Evolutionary conservation across 2,888 invertebrate genomes (phyloP).

Genomic region (Syrphus vitripennis): DNA sequence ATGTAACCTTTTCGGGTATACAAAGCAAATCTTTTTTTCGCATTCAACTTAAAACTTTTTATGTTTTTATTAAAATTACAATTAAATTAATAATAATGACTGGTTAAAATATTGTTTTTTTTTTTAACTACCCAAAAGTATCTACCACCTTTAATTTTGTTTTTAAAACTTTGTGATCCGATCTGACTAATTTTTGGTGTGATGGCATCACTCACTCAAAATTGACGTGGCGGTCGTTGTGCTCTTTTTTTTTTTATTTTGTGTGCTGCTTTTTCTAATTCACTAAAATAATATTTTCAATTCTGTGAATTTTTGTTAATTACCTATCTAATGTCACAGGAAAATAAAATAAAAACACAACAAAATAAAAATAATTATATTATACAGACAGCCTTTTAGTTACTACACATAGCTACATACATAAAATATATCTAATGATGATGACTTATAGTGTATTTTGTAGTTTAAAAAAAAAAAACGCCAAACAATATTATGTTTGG

Average conservation of each 20-base stretch:
- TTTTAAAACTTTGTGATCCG: constrained; percentile 1
- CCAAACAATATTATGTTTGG: not conserved
- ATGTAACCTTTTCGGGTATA: not conserved
- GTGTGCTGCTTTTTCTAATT: constrained; percentile 6
- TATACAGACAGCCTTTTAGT: constrained; percentile 50
- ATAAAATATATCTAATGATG: constrained; percentile 37
- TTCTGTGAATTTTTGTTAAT: constrained; percentile 68
- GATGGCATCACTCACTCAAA: constrained; percentile 54
- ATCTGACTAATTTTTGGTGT: constrained; percentile 54
- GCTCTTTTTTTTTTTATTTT: not conserved
- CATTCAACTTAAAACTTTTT: not conserved
- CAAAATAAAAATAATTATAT: constrained; percentile 35
- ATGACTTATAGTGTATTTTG: constrained; percentile 24
- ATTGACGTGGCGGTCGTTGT: constrained; percentile 50
- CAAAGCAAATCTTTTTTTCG: not conserved
- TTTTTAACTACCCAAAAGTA: constrained; percentile 32
- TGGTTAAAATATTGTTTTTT: constrained; percentile 1
- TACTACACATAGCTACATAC: not conserved
- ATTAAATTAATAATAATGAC: constrained; percentile 62
- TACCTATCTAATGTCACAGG: constrained; percentile 65
- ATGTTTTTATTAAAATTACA: not conserved
- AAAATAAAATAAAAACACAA: constrained; percentile 14
- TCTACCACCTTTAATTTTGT: constrained; percentile 46
- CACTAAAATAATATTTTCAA: constrained; percentile 49
- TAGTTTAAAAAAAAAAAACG: not conserved